These are phyloP conservation scores for Crenichthys baileyi DNA, from an alignment of 2,797 vertebrate genomes.

Conservation along the genomic window DNA sequence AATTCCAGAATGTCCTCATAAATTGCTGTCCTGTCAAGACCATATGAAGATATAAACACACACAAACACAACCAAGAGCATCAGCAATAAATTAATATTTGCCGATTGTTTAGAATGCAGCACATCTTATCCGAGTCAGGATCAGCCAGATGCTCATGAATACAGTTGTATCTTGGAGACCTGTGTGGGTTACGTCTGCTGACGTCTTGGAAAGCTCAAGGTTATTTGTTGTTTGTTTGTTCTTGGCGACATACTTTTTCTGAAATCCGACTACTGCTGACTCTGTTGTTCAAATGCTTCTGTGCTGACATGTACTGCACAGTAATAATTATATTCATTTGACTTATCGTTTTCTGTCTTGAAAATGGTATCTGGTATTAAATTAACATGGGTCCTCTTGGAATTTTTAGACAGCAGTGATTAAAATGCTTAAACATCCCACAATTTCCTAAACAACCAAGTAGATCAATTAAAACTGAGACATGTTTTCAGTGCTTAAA, in stretches of 20 bases:
- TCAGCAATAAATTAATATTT: slow-evolving; percentile 48
- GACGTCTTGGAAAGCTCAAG: slow-evolving; percentile 77
- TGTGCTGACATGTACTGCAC: slow-evolving; percentile 26
- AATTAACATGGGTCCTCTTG: neutral
- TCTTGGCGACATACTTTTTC: slow-evolving; percentile 47
- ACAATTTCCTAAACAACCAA: neutral
- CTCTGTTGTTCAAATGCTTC: slow-evolving; percentile 35
- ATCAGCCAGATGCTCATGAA: slow-evolving; percentile 81
- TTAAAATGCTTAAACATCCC: neutral
- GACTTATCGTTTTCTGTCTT: slow-evolving; percentile 33
- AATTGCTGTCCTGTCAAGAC: neutral
- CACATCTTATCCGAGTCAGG: slow-evolving; percentile 61
- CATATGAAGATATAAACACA: slow-evolving; percentile 1
- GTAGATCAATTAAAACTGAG: neutral
- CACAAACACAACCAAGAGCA: slow-evolving; percentile 30
- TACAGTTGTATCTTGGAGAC: slow-evolving; percentile 69
- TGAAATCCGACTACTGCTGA: slow-evolving; percentile 43
- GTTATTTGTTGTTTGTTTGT: slow-evolving; percentile 70
- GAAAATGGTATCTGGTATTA: neutral
- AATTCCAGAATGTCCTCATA: slow-evolving; percentile 1
- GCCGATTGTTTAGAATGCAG: slow-evolving; percentile 61
- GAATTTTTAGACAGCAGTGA: neutral
- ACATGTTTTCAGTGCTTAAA: neutral
- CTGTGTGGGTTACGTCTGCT: slow-evolving; percentile 36
- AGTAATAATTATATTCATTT: slow-evolving; percentile 43